A percentile compares a stretch with the other conserved stretches of the same genome.
These are phyloP conservation scores for Scophthalmus maximus DNA, from an alignment of 2,113 vertebrate species.

Conservation along the genomic window DNA sequence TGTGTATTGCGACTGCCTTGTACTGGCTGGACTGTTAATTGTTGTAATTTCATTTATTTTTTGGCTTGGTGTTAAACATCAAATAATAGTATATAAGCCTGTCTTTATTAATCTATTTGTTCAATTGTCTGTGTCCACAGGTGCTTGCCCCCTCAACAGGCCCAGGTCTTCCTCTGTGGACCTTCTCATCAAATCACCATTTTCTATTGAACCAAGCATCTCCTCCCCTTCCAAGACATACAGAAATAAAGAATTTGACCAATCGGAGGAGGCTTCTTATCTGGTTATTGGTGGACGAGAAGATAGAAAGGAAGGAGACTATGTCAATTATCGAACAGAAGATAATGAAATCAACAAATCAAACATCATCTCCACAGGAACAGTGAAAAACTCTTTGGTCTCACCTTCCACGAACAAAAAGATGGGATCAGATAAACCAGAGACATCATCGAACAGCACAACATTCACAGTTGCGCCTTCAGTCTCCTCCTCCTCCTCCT, in stretches of 20 bases:
- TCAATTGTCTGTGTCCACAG: constrained; percentile 71
- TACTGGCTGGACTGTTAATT: constrained; percentile 68
- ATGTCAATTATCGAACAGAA: constrained; percentile 62
- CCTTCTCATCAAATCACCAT: constrained; percentile 71
- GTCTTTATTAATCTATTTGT: constrained; percentile 15
- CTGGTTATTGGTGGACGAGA: constrained; percentile 69
- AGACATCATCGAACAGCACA: constrained; percentile 66
- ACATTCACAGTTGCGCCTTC: constrained; percentile 63
- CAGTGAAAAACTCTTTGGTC: constrained; percentile 28
- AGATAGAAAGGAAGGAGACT: constrained; percentile 58
- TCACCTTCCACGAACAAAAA: constrained; percentile 27
- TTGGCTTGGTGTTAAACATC: constrained; percentile 58
- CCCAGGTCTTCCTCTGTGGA: constrained; percentile 80
- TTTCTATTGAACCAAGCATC: constrained; percentile 40
- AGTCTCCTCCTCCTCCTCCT: constrained; percentile 69
- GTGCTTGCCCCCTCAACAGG: constrained; percentile 60
- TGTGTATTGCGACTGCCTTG: constrained; percentile 82
- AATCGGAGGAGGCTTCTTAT: constrained; percentile 71
- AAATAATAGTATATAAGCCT: background rate
- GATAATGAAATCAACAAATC: constrained; percentile 43
- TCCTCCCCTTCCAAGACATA: constrained; percentile 46
- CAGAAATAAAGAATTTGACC: constrained; percentile 40
- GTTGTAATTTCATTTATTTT: constrained; percentile 56
- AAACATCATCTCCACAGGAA: constrained; percentile 23
- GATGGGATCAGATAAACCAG: constrained; percentile 56